phyloP scores from a whole-genome alignment of 2,113 vertebrate species.

The Rattus rattus region DNA sequence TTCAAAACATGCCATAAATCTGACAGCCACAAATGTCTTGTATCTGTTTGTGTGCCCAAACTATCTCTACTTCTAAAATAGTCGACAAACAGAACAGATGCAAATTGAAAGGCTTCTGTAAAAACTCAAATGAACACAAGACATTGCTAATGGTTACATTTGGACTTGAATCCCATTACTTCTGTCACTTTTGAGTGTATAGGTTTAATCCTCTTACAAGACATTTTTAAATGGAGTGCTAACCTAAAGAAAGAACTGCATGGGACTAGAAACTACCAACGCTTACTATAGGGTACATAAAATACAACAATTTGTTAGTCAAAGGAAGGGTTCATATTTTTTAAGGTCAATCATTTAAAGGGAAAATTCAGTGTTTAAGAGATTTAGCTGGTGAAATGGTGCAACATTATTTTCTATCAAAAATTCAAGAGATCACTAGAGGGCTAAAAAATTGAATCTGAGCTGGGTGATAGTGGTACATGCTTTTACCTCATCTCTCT shows the following conservation, averaged over 20 bases:
- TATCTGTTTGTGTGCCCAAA: not conserved
- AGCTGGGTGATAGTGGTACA: not conserved
- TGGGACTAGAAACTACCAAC: not conserved
- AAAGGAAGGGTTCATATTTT: not conserved
- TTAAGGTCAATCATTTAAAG: not conserved
- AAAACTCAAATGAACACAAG: not conserved
- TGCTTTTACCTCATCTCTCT: not conserved
- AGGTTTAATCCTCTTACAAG: not conserved
- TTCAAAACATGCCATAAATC: constrained; percentile 9
- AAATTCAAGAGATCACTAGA: not conserved
- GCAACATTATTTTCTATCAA: not conserved
- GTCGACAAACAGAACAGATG: not conserved
- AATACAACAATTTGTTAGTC: not conserved
- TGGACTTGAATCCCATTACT: not conserved
- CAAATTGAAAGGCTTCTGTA: not conserved
- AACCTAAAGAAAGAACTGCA: not conserved
- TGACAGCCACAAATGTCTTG: constrained; percentile 27
- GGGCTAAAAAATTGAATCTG: not conserved
- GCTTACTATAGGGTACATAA: not conserved
- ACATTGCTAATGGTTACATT: not conserved
- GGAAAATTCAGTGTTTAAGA: not conserved
- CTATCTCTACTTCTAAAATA: constrained; percentile 2
- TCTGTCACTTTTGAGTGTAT: not conserved
- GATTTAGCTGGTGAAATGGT: not conserved
- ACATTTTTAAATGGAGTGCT: not conserved